A percentile compares a stretch with the other conserved stretches of the same genome.
These are phyloP conservation scores for Mustelus asterias DNA, from an alignment of 2,113 vertebrate species.

Conservation along the genomic window DNA sequence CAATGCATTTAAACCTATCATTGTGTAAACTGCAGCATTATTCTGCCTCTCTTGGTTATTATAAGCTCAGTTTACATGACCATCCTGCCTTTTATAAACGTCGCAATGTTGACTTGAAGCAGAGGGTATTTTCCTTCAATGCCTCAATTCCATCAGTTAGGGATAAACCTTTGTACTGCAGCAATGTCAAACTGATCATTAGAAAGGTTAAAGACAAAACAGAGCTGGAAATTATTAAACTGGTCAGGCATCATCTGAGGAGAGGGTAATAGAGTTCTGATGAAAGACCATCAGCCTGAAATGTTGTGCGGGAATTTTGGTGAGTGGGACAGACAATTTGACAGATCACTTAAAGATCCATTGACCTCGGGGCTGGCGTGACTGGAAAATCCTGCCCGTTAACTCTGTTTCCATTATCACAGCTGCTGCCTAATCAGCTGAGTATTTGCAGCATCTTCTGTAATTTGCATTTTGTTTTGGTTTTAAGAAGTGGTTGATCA, in stretches of 20 bases:
- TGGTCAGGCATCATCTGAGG: not conserved
- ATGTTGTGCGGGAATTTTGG: too few relatives aligned
- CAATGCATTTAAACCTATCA: not conserved
- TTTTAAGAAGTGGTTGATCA: not conserved
- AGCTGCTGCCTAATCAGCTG: not conserved
- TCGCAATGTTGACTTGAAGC: not conserved
- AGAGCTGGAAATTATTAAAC: not conserved
- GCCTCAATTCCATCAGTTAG: not conserved
- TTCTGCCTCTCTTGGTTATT: not conserved
- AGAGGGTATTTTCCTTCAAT: not conserved
- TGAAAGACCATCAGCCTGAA: not conserved
- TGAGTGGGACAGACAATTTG: too few relatives aligned
- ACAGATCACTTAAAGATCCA: too few relatives aligned
- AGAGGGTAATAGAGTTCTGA: not conserved
- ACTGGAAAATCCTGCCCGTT: not conserved
- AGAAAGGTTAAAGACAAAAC: not conserved
- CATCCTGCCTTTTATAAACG: too few relatives aligned
- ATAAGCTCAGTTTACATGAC: not conserved
- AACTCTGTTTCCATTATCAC: not conserved
- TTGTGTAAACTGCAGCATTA: not conserved
- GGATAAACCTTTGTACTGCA: not conserved
- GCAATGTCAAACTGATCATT: not conserved
- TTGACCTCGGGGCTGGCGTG: too few relatives aligned
- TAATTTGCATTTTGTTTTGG: not conserved
- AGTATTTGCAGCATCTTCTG: not conserved